Evolutionary conservation across 2,888 invertebrate genomes (phyloP).

Genomic region (Baronia brevicornis): DNA sequence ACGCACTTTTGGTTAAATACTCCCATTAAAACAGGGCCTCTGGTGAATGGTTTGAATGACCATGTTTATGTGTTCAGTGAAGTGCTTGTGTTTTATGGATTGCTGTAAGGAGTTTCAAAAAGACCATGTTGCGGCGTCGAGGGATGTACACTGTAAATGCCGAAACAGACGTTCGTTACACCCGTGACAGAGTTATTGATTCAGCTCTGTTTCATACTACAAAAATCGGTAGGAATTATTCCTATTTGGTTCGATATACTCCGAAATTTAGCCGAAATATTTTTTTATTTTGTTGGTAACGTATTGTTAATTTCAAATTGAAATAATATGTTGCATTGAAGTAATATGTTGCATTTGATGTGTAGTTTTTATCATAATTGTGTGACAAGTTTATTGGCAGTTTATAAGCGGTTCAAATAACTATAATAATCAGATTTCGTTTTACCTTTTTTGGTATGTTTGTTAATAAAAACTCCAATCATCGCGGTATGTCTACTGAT

Average conservation of each 20-base stretch:
- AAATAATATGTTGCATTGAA: too few relatives aligned
- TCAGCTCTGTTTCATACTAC: slow-evolving; percentile 34
- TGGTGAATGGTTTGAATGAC: slow-evolving; percentile 15
- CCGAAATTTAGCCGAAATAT: too few relatives aligned
- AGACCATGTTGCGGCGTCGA: slow-evolving; percentile 58
- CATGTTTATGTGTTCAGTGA: slow-evolving; percentile 24
- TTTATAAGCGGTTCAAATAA: slow-evolving; percentile 1
- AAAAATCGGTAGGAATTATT: slow-evolving; percentile 39
- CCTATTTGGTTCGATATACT: too few relatives aligned
- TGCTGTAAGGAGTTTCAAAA: slow-evolving; percentile 22
- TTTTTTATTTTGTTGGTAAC: too few relatives aligned
- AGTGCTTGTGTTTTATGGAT: slow-evolving; percentile 16
- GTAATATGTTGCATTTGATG: too few relatives aligned
- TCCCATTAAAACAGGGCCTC: slow-evolving; percentile 3
- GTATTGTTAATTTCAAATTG: too few relatives aligned
- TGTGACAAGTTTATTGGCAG: too few relatives aligned
- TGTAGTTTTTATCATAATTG: too few relatives aligned
- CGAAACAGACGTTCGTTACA: slow-evolving; percentile 39
- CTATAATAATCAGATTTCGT: too few relatives aligned
- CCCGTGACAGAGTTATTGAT: slow-evolving; percentile 35
- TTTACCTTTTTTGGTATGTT: too few relatives aligned
- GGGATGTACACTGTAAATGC: slow-evolving; percentile 66
- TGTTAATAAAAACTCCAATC: too few relatives aligned
- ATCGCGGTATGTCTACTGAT: too few relatives aligned
- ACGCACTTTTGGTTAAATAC: background rate